phyloP scores from a whole-genome alignment of 1,140 invertebrate genomes.

The Aphelinus atriplicis region DNA sequence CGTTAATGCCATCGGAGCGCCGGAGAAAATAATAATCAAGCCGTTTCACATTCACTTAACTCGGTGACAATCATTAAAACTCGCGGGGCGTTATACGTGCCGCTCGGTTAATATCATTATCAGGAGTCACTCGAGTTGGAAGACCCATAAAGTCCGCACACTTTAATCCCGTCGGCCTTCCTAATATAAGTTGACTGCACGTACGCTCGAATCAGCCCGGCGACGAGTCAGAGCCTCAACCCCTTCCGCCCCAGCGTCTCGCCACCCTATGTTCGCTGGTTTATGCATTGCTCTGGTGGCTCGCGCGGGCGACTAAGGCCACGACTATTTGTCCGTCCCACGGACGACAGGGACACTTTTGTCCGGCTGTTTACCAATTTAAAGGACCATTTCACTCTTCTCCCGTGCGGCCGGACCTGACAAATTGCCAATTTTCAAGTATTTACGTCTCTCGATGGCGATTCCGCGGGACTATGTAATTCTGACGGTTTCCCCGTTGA shows the following conservation, averaged over 20 bases:
- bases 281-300: conserved; percentile 12
- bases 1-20: neutral
- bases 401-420: too few relatives aligned
- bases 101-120: conserved; percentile 36
- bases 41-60: conserved; percentile 22
- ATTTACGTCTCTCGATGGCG: too few relatives aligned
- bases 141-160: conserved; percentile 24
- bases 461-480: too few relatives aligned
- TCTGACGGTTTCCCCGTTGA: too few relatives aligned
- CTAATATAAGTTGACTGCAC: conserved; percentile 32
- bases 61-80: conserved; percentile 17
- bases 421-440: too few relatives aligned
- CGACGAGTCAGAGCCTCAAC: neutral
- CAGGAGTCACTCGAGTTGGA: conserved; percentile 23
- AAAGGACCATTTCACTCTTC: too few relatives aligned
- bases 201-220: conserved; percentile 20
- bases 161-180: conserved; percentile 26
- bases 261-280: conserved; percentile 11
- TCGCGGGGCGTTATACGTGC: neutral
- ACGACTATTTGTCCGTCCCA: neutral
- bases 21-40: conserved; percentile 30
- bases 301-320: neutral
- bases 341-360: neutral
- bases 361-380: too few relatives aligned
- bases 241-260: too few relatives aligned